A percentile compares a stretch with the other conserved stretches of the same genome.
Conservation (phyloP, 2,888 invertebrate genomes). For the Drosophila helvetica region DNA sequence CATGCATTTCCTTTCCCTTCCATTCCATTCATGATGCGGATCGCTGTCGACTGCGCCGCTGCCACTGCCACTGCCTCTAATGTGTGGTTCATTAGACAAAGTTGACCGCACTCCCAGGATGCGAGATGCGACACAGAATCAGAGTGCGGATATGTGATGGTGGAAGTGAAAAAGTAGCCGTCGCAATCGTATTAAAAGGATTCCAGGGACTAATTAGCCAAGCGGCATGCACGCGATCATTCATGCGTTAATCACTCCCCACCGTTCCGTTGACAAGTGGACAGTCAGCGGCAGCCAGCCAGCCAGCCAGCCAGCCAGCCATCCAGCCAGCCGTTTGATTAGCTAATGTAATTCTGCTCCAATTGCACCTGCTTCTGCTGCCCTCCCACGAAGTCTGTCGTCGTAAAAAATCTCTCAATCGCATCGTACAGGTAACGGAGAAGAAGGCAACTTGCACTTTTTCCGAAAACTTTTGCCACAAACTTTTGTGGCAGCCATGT, state of each 20-base stretch:
- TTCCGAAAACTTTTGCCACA: constrained; percentile 61
- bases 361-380: constrained; percentile 49
- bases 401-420: constrained; percentile 56
- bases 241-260: constrained; percentile 19
- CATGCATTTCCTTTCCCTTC: constrained; percentile 9
- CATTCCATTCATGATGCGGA: not conserved
- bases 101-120: constrained; percentile 60
- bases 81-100: constrained; percentile 79
- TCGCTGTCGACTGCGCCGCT: constrained; percentile 28
- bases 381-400: constrained; percentile 18
- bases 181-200: constrained; percentile 77
- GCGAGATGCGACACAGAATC: constrained; percentile 8
- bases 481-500: constrained; percentile 56
- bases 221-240: constrained; percentile 41
- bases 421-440: constrained; percentile 59
- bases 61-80: constrained; percentile 56
- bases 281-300: constrained; percentile 4
- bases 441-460: constrained; percentile 29
- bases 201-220: constrained; percentile 76
- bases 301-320: not conserved
- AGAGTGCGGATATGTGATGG: not conserved
- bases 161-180: constrained; percentile 27
- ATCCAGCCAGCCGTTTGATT: constrained; percentile 60
- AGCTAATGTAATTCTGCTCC: constrained; percentile 69
- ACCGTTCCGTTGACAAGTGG: constrained; percentile 33